Evolutionary conservation across 1,140 invertebrate genomes (phyloP), one percentile per base, ranked within the genome.

Genomic region (Heliconius hermathena): DNA sequence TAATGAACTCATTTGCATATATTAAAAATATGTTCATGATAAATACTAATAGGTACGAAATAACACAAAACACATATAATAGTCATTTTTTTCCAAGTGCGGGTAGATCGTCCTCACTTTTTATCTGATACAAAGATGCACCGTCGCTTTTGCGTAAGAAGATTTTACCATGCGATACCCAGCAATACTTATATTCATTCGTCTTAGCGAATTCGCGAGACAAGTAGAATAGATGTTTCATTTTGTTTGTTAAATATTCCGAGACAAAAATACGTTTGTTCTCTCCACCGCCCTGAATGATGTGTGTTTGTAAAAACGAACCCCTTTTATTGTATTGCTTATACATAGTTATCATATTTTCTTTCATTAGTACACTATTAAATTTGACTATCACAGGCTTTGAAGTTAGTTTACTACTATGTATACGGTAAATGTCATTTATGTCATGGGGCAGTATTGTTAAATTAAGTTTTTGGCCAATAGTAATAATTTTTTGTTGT

Each of bases 121-220:
- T 29, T 1, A 71, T 71, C 1, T 26, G 20, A 26, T 5, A 29
- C 33, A 71, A 71, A 11, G 71, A 71, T 22, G 16, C 29, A 29
- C 74, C 79, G 36, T 80, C 79, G 29, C 70, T 80, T 80, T 84
- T 77, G 2, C 81, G 74, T 8, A 84, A 46, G 41, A 83, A 84
- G 26, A 83, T 81, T 57, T 74, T 80, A 9, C 83, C 80, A 52
- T 84, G 71, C 22, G 77, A 22, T 70, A 77, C 66, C 83, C 83
- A 84, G 38, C 79, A 84, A 71, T 77, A 80, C 8, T 81, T 73
- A 74, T 77, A 85, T 2, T 41, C 41, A 33, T 83, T 78, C 9
- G 70, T 54, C 6, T 73, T 78, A 5, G 77, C 75, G 20, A 71
- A 82, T 41, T 83, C 76, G 20, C 81, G 81, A 8, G 76, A 46